Evolutionary conservation across 2,797 vertebrate species (phyloP).

Genomic region (Pantherophis alleghaniensis): DNA sequence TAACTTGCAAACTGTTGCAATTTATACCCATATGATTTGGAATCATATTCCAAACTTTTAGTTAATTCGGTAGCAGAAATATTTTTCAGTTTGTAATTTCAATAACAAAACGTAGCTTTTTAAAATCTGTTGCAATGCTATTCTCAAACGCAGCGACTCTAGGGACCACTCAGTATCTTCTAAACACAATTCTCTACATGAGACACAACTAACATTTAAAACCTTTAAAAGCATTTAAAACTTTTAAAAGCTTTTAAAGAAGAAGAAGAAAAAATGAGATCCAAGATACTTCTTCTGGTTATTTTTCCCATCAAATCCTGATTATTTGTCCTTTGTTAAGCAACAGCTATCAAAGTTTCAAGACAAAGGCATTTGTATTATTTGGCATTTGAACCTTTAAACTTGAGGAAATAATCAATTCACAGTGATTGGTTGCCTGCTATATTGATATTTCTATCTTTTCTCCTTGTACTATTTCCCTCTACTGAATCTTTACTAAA

Average conservation of each 20-base stretch:
- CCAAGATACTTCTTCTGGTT: background rate
- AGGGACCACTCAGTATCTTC: too few species aligned
- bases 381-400: background rate
- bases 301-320: background rate
- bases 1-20: background rate
- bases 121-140: background rate
- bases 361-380: background rate
- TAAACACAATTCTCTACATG: too few species aligned
- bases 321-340: background rate
- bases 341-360: background rate
- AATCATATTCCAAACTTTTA: background rate
- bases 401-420: background rate
- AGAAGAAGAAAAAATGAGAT: too few species aligned
- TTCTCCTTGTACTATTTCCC: background rate
- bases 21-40: background rate
- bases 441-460: background rate
- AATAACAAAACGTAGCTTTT: background rate
- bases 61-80: background rate
- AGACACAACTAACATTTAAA: background rate
- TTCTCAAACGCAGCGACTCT: background rate
- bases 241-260: too few species aligned
- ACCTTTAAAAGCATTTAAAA: too few species aligned
- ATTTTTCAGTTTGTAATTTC: background rate
- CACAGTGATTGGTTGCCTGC: background rate
- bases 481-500: background rate